A percentile compares a stretch with the other conserved stretches of the same genome.
Conservation (phyloP, 2,888 invertebrate species). For the Catocala fraxini region DNA sequence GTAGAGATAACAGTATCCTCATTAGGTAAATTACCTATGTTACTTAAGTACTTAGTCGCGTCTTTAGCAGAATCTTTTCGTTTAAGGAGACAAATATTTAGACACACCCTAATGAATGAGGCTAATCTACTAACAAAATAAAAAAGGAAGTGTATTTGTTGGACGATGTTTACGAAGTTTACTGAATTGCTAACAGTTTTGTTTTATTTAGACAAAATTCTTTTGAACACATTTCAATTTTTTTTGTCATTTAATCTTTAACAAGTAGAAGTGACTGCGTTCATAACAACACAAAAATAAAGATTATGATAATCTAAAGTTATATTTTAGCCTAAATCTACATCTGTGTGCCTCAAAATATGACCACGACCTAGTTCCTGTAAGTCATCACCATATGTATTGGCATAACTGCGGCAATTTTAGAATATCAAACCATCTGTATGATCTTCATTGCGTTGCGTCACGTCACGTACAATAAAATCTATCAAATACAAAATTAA, state of each 20-base stretch:
- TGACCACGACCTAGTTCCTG: too few relatives aligned
- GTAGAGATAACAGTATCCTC: conserved; percentile 2
- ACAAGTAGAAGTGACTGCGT: too few relatives aligned
- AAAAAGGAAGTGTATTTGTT: conserved; percentile 1
- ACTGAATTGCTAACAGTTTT: too few relatives aligned
- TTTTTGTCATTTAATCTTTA: too few relatives aligned
- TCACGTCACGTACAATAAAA: not conserved
- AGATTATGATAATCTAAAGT: too few relatives aligned
- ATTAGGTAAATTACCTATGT: conserved; percentile 14
- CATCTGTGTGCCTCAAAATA: too few relatives aligned
- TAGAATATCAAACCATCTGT: not conserved
- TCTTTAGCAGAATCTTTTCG: conserved; percentile 5
- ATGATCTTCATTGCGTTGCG: not conserved
- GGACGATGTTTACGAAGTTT: not conserved
- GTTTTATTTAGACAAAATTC: too few relatives aligned
- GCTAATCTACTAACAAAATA: conserved; percentile 4
- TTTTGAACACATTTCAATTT: too few relatives aligned
- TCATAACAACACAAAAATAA: too few relatives aligned
- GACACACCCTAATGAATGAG: conserved; percentile 7
- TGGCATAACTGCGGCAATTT: too few relatives aligned
- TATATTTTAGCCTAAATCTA: too few relatives aligned
- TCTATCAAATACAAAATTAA: not conserved
- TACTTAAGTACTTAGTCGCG: conserved; percentile 6
- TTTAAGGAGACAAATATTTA: conserved; percentile 12
- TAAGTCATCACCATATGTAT: too few relatives aligned